Evolutionary conservation across 2,113 vertebrate species (phyloP).

Genomic region (Solea senegalensis): DNA sequence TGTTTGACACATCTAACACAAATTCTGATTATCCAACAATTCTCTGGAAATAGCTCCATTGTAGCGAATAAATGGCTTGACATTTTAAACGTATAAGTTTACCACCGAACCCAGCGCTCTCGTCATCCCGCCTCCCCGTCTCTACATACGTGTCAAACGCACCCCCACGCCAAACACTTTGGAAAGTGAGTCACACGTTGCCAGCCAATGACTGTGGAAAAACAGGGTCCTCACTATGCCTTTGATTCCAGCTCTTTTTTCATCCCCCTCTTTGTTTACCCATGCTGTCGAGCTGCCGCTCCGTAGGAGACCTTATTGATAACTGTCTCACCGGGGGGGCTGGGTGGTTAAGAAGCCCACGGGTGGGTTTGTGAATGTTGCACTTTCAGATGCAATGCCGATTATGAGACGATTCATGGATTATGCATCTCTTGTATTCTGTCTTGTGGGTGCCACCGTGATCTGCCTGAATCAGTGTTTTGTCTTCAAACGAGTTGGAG

Average conservation of each 20-base stretch:
- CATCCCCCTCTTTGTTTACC: slow-evolving; percentile 71
- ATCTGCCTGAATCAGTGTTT: background rate
- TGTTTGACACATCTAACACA: slow-evolving; percentile 56
- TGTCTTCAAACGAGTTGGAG: slow-evolving; percentile 10
- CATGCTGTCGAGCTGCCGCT: slow-evolving; percentile 69
- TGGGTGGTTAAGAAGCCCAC: slow-evolving; percentile 49
- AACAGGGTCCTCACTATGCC: slow-evolving; percentile 65
- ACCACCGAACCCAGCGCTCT: slow-evolving; percentile 25
- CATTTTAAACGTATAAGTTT: slow-evolving; percentile 71
- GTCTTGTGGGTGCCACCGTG: background rate
- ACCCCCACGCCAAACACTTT: slow-evolving; percentile 53
- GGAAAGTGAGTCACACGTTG: slow-evolving; percentile 77
- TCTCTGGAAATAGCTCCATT: slow-evolving; percentile 59
- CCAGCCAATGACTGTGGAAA: slow-evolving; percentile 75
- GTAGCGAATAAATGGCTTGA: slow-evolving; percentile 66
- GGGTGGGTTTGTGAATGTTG: slow-evolving; percentile 28
- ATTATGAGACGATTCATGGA: slow-evolving; percentile 11
- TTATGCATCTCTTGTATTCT: background rate
- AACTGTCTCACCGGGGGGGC: slow-evolving; percentile 75
- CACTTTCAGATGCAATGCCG: slow-evolving; percentile 6
- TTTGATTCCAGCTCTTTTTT: slow-evolving; percentile 74
- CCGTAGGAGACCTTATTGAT: slow-evolving; percentile 85
- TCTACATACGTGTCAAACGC: slow-evolving; percentile 53
- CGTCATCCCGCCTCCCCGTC: slow-evolving; percentile 35
- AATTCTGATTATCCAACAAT: slow-evolving; percentile 71